Evolutionary conservation across 2,888 invertebrate species (phyloP).

Genomic region (Spialia ferax): DNA sequence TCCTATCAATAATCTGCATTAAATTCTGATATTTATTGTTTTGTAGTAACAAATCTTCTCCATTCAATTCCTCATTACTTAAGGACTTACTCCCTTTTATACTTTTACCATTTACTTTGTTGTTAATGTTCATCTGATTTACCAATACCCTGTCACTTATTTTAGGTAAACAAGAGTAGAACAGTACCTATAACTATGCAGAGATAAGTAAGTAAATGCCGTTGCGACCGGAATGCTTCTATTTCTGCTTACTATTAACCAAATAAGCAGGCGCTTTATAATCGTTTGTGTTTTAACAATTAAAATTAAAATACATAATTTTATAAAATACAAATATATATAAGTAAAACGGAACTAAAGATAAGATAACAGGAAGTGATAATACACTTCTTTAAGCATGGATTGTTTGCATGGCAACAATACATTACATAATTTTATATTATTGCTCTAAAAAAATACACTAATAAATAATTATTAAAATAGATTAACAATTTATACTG

Average conservation of each 20-base stretch:
- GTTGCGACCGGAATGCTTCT: slow-evolving; percentile 45
- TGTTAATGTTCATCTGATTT: not conserved
- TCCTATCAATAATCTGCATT: not conserved
- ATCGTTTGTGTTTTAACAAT: slow-evolving; percentile 9
- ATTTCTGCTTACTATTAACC: slow-evolving; percentile 19
- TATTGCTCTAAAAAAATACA: no score
- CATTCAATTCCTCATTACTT: not conserved
- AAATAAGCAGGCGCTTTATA: not conserved
- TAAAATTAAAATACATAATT: no score
- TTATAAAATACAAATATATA: no score
- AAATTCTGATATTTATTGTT: not conserved
- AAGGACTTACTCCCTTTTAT: no score
- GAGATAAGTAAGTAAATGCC: slow-evolving; percentile 58
- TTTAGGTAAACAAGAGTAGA: slow-evolving; percentile 80
- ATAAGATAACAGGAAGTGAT: no score
- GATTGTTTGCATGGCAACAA: no score
- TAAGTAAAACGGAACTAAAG: no score
- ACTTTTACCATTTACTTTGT: not conserved
- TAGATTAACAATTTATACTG: no score
- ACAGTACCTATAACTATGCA: slow-evolving; percentile 54
- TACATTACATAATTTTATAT: no score
- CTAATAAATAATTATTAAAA: no score
- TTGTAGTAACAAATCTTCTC: not conserved
- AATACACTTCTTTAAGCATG: no score
- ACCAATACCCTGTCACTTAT: slow-evolving; percentile 48